Evolutionary conservation across 2,888 invertebrate species (phyloP).

Genomic region (Pseudanteris insignis): DNA sequence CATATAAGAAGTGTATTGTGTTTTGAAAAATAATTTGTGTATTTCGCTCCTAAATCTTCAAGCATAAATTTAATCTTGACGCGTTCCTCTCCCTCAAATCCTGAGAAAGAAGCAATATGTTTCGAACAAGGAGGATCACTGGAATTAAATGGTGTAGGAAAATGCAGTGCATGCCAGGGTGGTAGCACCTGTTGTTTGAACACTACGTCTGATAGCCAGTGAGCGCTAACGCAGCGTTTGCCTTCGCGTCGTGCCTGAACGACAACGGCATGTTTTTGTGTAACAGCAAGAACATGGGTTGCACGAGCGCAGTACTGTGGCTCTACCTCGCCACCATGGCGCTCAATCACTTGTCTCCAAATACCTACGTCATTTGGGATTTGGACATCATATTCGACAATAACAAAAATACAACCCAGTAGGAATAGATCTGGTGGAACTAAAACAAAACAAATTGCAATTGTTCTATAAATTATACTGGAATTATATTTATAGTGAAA

Average conservation of each 20-base stretch:
- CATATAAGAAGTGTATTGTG: slow-evolving; percentile 83
- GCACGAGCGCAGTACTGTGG: slow-evolving; percentile 83
- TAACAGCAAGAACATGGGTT: slow-evolving; percentile 92
- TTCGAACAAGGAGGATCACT: slow-evolving; percentile 78
- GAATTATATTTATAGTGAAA: too few species aligned
- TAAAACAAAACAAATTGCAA: too few species aligned
- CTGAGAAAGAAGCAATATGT: slow-evolving; percentile 85
- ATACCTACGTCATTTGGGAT: slow-evolving; percentile 71
- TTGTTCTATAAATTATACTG: too few species aligned
- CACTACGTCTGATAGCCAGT: slow-evolving; percentile 93
- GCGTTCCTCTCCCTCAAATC: slow-evolving; percentile 90
- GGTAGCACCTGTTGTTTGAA: slow-evolving; percentile 85
- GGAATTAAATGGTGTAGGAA: slow-evolving; percentile 79
- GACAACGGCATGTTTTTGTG: slow-evolving; percentile 89
- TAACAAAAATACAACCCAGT: slow-evolving; percentile 91
- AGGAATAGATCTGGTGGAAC: slow-evolving; percentile 89
- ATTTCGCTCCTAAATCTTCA: slow-evolving; percentile 84
- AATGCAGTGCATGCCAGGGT: slow-evolving; percentile 93
- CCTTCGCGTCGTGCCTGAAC: slow-evolving; percentile 81
- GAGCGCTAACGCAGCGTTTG: slow-evolving; percentile 81
- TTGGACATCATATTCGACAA: slow-evolving; percentile 83
- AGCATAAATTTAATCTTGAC: slow-evolving; percentile 85
- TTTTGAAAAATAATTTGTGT: slow-evolving; percentile 79
- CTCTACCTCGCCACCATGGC: slow-evolving; percentile 90
- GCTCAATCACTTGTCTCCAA: slow-evolving; percentile 79